phyloP scores from a whole-genome alignment of 2,113 vertebrate species.

The Pangasianodon gigas region DNA sequence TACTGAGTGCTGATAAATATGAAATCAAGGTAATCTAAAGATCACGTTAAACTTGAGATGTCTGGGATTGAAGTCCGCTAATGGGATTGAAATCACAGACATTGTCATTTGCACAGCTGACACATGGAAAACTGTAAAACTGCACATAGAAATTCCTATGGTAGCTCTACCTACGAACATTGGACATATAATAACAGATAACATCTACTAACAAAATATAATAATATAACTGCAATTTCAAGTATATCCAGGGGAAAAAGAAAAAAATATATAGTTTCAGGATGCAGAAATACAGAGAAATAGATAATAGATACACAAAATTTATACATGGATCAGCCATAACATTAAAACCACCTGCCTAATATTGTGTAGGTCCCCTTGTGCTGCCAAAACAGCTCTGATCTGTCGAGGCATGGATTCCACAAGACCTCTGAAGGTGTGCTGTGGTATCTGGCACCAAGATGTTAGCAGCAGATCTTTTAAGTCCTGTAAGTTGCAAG shows the following conservation, averaged over 20 bases:
- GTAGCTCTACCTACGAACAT: not conserved
- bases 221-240: not conserved
- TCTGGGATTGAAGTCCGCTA: not conserved
- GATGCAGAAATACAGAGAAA: not conserved
- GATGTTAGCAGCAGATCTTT: no score
- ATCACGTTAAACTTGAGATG: not conserved
- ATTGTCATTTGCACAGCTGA: not conserved
- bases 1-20: slow-evolving; percentile 96
- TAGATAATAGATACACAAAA: not conserved
- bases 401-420: no score
- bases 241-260: not conserved
- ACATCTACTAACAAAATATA: not conserved
- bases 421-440: no score
- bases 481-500: no score
- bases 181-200: not conserved
- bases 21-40: slow-evolving; percentile 90
- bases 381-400: no score
- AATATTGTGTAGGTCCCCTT: no score
- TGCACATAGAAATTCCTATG: not conserved
- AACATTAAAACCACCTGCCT: no score
- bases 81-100: not conserved
- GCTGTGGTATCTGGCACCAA: no score
- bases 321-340: not conserved
- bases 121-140: not conserved
- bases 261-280: not conserved